A percentile compares a stretch with the other conserved stretches of the same genome.
Conservation (phyloP, 92 coral and sea anemone genomes). For the Palythoa heliodiscus region DNA sequence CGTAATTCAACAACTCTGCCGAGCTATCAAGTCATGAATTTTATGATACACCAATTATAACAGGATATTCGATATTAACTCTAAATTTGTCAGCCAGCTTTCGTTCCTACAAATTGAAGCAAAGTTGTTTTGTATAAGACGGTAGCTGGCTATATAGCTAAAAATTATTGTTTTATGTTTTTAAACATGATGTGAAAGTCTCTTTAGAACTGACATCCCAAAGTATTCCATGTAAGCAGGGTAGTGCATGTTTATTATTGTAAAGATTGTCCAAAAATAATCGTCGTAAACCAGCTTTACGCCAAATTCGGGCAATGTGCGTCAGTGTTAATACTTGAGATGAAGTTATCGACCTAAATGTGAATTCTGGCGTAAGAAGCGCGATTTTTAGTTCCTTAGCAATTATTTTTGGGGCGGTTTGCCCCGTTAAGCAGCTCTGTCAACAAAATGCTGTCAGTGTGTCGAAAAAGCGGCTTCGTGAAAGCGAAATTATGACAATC, state of each 20-base stretch:
- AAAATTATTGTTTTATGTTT: neutral
- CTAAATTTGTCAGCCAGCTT: slow-evolving; percentile 5
- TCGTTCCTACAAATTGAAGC: neutral
- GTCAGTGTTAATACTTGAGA: slow-evolving; percentile 22
- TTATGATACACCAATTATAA: neutral
- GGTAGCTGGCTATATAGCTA: neutral
- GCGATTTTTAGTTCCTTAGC: slow-evolving; percentile 52
- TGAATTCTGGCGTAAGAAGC: slow-evolving; percentile 30
- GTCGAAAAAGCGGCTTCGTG: slow-evolving; percentile 77
- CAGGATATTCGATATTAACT: neutral
- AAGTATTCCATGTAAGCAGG: slow-evolving; percentile 12
- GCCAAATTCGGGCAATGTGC: slow-evolving; percentile 23
- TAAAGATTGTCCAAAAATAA: neutral
- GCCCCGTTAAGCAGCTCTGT: slow-evolving; percentile 71
- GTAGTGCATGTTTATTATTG: neutral
- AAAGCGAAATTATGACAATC: slow-evolving; percentile 75
- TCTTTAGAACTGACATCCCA: slow-evolving; percentile 4
- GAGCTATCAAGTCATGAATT: neutral
- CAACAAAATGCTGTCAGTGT: slow-evolving; percentile 67
- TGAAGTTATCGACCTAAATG: slow-evolving; percentile 20
- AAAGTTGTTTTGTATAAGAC: neutral
- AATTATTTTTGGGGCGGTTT: slow-evolving; percentile 59
- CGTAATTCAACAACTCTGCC: slow-evolving; percentile 2
- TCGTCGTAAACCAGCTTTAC: neutral
- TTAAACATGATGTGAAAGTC: slow-evolving; percentile 4